phyloP scores from a whole-genome alignment of 2,113 vertebrate species.

The Seriola aureovittata region DNA sequence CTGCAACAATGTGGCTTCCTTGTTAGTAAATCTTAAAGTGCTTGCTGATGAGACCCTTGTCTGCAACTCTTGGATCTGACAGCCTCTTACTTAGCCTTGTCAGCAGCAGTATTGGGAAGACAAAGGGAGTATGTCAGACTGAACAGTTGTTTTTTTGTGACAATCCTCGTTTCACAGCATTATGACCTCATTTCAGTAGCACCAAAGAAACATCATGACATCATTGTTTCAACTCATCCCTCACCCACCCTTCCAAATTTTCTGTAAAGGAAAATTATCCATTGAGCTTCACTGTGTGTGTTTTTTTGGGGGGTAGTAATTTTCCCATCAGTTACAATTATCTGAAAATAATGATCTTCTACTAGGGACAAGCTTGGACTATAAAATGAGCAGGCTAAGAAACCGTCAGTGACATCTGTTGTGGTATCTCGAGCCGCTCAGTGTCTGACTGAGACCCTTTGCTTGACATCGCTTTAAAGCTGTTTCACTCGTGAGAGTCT shows the following conservation, averaged over 20 bases:
- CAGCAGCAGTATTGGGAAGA: conserved; percentile 43
- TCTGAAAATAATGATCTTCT: conserved; percentile 38
- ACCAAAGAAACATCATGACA: conserved; percentile 73
- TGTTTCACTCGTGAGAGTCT: conserved; percentile 61
- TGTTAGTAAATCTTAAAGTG: conserved; percentile 42
- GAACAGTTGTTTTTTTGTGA: conserved; percentile 77
- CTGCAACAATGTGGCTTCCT: conserved; percentile 30
- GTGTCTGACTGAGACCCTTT: conserved; percentile 28
- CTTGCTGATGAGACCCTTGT: conserved; percentile 32
- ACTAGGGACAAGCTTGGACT: conserved; percentile 7
- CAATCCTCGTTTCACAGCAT: conserved; percentile 67
- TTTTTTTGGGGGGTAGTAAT: conserved; percentile 19
- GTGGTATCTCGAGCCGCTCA: conserved; percentile 4
- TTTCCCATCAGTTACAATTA: conserved; percentile 45
- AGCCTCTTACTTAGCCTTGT: conserved; percentile 63
- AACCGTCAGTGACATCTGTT: conserved; percentile 21
- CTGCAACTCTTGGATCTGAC: conserved; percentile 35
- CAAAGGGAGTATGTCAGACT: conserved; percentile 69
- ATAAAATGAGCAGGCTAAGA: conserved; percentile 13
- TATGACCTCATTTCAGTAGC: conserved; percentile 65
- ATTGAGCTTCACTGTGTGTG: conserved; percentile 13
- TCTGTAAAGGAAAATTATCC: conserved; percentile 24
- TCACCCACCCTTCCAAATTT: conserved; percentile 33
- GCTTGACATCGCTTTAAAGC: conserved; percentile 54
- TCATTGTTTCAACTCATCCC: conserved; percentile 66